Base-by-base conservation (phyloP, 2,888 invertebrate genomes). In the Fragum fragum region DNA sequence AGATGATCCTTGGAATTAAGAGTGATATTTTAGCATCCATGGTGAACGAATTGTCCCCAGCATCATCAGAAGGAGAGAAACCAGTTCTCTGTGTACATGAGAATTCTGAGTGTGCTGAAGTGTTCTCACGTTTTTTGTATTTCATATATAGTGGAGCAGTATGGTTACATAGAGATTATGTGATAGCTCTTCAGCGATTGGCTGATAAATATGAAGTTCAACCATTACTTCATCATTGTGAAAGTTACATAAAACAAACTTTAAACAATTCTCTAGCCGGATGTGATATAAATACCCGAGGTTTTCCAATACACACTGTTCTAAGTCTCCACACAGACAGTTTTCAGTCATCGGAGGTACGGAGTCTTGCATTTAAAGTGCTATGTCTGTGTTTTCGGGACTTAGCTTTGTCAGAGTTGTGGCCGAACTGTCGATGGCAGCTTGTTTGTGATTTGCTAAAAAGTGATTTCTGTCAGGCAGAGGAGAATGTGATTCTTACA, bases 71-170 rank as follows among this genome's bases (percentile, higher is more conserved):
- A 18, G 79, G 76, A 61, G 86, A 83, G 61, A 86, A 86, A 28
- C 91, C 91, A 1, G 81, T 89, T 26, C 74, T 92, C 73, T 84
- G 86, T 80, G 82, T 92, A 28, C 88, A 89, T 26, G 94, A 93
- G 73, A 81, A 86, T 32, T 77, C 86, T 0, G 94, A 93, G 73
- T 93, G 93, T 87, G 89, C 90, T 55, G 88, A 84, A 23, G 91
- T 93, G 59, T 93, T 94, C 83, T 91, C 92, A 23, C 87, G 92
- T 16, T 93, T 94, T 81, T 87, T 94, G 32, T 92, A 92, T 74
- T 94, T 93, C 74, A 90, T 93, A 59, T 94, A 94, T 85, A 92
- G 93, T 73, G 94, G 94, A 7, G 91, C 90, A 0, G 92, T 93
- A 26, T 91, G 91, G 91, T 85, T 94, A 72, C 93, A 92, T 74